Percentiles rank a stretch among this genome's conserved stretches.
Conservation (phyloP, 2,113 vertebrate genomes). For the Malurus melanocephalus region DNA sequence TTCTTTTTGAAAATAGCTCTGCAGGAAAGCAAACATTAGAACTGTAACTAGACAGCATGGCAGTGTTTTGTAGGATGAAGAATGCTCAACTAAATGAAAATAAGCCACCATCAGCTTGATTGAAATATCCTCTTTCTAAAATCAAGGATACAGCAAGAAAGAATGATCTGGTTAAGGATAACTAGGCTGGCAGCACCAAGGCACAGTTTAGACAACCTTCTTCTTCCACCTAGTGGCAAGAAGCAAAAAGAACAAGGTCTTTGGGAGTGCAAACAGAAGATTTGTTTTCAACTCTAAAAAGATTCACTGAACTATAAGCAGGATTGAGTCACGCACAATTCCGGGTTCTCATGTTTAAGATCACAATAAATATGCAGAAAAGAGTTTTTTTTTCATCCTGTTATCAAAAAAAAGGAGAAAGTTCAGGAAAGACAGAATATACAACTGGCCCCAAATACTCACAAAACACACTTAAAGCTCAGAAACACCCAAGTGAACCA, state of each 20-base stretch:
- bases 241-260: constrained; percentile 59
- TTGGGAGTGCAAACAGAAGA: neutral
- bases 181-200: neutral
- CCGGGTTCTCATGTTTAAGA: neutral
- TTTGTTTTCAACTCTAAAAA: neutral
- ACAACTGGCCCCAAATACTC: neutral
- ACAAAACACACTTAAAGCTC: neutral
- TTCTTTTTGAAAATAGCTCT: neutral
- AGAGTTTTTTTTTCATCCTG: neutral
- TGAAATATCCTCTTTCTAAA: neutral
- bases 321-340: neutral
- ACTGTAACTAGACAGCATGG: neutral
- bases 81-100: neutral
- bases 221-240: constrained; percentile 80
- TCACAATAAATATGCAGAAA: neutral
- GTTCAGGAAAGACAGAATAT: neutral
- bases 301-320: neutral
- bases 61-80: neutral
- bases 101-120: neutral
- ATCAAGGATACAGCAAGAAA: neutral
- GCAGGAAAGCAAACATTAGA: neutral
- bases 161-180: neutral
- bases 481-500: neutral
- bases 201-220: constrained; percentile 66
- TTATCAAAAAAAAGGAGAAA: neutral